Percentiles rank a stretch among this genome's conserved stretches.
Evolutionary conservation across 2,888 invertebrate species (phyloP).

Genomic region (Yponomeuta malinellus): DNA sequence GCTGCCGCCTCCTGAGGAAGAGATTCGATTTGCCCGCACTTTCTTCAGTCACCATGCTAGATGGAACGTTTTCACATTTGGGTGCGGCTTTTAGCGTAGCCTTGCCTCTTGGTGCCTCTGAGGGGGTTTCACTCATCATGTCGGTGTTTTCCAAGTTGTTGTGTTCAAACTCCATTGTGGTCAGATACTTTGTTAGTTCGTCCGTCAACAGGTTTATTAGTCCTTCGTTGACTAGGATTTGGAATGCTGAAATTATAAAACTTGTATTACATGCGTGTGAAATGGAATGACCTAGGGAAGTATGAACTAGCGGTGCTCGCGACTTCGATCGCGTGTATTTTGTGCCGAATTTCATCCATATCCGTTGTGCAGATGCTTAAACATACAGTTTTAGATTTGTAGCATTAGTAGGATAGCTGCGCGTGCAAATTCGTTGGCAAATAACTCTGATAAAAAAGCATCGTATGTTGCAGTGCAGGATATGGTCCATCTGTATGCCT

Average conservation of each 20-base stretch:
- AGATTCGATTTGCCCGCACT: conserved; percentile 34
- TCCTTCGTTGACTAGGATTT: conserved; percentile 65
- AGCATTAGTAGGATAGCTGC: too few relatives aligned
- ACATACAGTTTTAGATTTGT: too few relatives aligned
- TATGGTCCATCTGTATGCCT: too few relatives aligned
- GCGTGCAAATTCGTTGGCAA: too few relatives aligned
- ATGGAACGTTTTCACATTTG: not conserved
- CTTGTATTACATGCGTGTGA: not conserved
- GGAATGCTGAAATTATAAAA: conserved; percentile 49
- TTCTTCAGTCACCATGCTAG: not conserved
- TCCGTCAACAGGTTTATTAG: conserved; percentile 57
- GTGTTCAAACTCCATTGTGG: conserved; percentile 62
- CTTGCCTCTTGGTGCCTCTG: conserved; percentile 11
- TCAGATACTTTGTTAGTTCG: conserved; percentile 53
- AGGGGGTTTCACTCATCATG: not conserved
- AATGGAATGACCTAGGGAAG: too few relatives aligned
- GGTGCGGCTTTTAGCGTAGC: not conserved
- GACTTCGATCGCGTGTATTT: too few relatives aligned
- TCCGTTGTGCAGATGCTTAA: too few relatives aligned
- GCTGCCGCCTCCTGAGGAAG: conserved; percentile 42
- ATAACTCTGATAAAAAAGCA: too few relatives aligned
- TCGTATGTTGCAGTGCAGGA: too few relatives aligned
- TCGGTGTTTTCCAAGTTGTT: conserved; percentile 31
- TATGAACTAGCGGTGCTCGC: too few relatives aligned
- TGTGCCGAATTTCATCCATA: too few relatives aligned